These are phyloP conservation scores for Metopolophium dirhodum DNA, from an alignment of 1,140 invertebrate species.

Conservation along the genomic window DNA sequence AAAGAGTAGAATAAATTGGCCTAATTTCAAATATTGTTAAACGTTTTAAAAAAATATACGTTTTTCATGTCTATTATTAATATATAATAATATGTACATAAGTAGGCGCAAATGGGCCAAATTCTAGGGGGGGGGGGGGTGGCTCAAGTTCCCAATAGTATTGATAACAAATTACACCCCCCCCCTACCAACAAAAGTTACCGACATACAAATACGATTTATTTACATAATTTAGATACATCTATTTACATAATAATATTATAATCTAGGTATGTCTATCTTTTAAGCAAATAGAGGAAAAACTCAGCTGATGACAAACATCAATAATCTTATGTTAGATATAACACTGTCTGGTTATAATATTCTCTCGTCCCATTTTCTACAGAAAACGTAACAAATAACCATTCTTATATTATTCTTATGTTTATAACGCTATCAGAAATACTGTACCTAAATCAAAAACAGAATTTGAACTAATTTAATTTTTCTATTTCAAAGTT, in stretches of 20 bases:
- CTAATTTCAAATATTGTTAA: not conserved
- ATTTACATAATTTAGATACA: not conserved
- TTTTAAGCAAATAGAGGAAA: not conserved
- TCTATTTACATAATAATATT: too few relatives aligned
- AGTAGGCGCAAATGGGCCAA: not conserved
- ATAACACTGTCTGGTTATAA: not conserved
- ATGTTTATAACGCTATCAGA: too few relatives aligned
- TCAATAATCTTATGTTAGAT: not conserved
- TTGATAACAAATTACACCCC: not conserved
- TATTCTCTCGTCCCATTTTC: not conserved
- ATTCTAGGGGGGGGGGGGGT: not conserved
- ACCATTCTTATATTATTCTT: too few relatives aligned
- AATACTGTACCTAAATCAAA: too few relatives aligned
- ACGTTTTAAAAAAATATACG: not conserved
- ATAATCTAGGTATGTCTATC: too few relatives aligned
- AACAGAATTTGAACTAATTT: too few relatives aligned
- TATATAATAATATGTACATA: not conserved
- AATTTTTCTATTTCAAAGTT: too few relatives aligned
- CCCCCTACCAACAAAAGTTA: not conserved
- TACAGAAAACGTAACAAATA: too few relatives aligned
- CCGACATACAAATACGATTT: not conserved
- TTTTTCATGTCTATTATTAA: not conserved
- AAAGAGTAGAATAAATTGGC: not conserved
- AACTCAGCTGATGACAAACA: not conserved
- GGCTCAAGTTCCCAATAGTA: not conserved